A percentile compares a stretch with the other conserved stretches of the same genome.
phyloP scores from a whole-genome alignment of 2,113 vertebrate genomes.

The Deroptyus accipitrinus region DNA sequence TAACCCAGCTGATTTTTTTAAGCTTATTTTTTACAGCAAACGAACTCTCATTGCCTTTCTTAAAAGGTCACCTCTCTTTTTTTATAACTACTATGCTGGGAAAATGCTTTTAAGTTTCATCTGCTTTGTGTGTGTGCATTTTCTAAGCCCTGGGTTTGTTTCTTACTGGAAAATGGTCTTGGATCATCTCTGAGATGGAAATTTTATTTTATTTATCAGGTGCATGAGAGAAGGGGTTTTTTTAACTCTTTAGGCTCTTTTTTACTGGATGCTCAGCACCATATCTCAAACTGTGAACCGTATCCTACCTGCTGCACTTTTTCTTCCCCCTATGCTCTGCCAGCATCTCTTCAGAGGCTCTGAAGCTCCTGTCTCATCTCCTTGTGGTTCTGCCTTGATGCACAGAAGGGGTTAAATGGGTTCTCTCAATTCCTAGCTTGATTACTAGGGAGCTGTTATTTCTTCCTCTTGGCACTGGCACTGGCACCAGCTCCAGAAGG shows the following conservation, averaged over 20 bases:
- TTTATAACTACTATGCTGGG: not conserved
- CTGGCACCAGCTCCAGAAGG: not conserved
- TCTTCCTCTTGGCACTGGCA: not conserved
- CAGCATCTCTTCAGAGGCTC: not conserved
- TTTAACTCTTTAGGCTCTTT: not conserved
- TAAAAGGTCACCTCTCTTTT: constrained; percentile 21
- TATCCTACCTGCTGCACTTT: not conserved
- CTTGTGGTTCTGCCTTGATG: not conserved
- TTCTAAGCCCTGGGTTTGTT: constrained; percentile 35
- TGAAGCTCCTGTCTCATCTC: not conserved
- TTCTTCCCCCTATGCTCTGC: not conserved
- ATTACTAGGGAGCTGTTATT: not conserved
- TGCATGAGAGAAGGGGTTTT: not conserved
- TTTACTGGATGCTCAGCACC: not conserved
- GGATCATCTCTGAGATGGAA: not conserved
- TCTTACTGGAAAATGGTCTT: constrained; percentile 29
- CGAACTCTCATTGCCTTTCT: constrained; percentile 13
- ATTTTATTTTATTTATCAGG: not conserved
- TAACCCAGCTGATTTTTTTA: not conserved
- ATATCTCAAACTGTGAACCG: not conserved
- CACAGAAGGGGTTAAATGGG: not conserved
- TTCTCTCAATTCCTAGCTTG: not conserved
- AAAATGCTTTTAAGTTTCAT: constrained; percentile 20
- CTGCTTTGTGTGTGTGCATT: constrained; percentile 30
- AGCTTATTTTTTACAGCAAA: not conserved